A percentile compares a stretch with the other conserved stretches of the same genome.
phyloP scores from a whole-genome alignment of 2,113 vertebrate genomes.

The Monarcha castaneiventris region DNA sequence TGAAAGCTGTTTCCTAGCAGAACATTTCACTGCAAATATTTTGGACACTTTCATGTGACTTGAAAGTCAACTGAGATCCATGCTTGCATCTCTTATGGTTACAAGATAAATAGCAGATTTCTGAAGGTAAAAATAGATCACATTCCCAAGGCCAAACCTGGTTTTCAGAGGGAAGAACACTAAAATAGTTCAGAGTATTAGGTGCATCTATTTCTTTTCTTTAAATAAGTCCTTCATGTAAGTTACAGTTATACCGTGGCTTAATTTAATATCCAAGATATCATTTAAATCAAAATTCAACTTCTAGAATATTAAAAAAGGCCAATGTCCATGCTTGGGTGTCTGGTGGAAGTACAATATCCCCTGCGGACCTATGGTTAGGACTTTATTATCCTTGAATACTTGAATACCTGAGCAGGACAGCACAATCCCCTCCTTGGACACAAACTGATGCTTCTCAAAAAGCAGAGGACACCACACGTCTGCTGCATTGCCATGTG shows the following conservation, averaged over 20 bases:
- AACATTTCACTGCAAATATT: slow-evolving; percentile 13
- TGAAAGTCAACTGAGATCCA: background rate
- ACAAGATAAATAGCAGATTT: slow-evolving; percentile 11
- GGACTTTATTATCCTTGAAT: background rate
- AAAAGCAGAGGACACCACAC: background rate
- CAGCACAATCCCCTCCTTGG: background rate
- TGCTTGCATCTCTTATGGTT: background rate
- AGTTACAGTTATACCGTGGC: background rate
- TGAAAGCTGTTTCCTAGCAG: background rate
- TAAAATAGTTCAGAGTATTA: background rate
- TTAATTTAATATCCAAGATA: background rate
- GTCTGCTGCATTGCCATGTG: background rate
- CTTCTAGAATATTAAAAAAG: background rate
- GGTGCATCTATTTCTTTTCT: background rate
- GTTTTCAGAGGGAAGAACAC: background rate
- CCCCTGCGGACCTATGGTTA: background rate
- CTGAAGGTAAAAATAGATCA: background rate
- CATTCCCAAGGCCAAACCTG: background rate
- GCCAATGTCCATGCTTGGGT: background rate
- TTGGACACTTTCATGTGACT: slow-evolving; percentile 8
- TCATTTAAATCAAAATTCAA: background rate
- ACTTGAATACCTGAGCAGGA: background rate
- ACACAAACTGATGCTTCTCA: background rate
- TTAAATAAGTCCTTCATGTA: background rate
- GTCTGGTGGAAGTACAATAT: background rate